These are phyloP conservation scores for Itoplectis maculator DNA, from an alignment of 2,888 invertebrate genomes.

Conservation along the genomic window DNA sequence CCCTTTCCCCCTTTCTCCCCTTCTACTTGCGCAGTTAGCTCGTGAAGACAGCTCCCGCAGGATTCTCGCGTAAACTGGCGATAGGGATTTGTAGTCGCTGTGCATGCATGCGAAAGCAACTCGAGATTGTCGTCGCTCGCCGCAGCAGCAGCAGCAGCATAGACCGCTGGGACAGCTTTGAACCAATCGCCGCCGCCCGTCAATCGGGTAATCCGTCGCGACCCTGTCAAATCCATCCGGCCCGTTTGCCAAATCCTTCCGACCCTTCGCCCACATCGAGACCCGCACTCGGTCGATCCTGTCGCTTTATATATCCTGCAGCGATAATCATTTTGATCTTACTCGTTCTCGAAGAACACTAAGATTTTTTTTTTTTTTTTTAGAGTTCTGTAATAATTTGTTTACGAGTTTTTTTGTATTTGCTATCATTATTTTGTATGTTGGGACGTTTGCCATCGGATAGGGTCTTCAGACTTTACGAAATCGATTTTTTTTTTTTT, in stretches of 20 bases:
- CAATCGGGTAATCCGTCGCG: constrained; percentile 65
- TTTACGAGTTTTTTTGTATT: neutral
- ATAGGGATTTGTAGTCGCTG: constrained; percentile 8
- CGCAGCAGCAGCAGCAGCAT: neutral
- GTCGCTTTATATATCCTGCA: neutral
- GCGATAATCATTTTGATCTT: neutral
- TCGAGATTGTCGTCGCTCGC: constrained; percentile 27
- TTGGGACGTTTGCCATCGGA: too few relatives aligned
- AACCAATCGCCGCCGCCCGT: constrained; percentile 66
- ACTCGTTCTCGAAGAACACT: neutral
- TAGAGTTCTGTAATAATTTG: neutral
- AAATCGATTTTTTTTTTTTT: too few relatives aligned
- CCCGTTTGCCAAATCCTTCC: constrained; percentile 62
- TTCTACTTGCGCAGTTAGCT: constrained; percentile 1
- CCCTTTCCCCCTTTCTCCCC: neutral
- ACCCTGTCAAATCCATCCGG: constrained; percentile 63
- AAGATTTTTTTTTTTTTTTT: neutral
- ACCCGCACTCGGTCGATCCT: constrained; percentile 14
- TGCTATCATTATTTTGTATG: neutral
- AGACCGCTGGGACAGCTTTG: constrained; percentile 44
- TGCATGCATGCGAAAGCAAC: constrained; percentile 33
- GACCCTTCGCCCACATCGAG: constrained; percentile 36
- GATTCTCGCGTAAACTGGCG: constrained; percentile 32
- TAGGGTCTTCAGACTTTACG: too few relatives aligned
- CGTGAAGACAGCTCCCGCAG: constrained; percentile 28